Evolutionary conservation across 2,888 invertebrate genomes (phyloP).

Genomic region (Congeria kusceri): DNA sequence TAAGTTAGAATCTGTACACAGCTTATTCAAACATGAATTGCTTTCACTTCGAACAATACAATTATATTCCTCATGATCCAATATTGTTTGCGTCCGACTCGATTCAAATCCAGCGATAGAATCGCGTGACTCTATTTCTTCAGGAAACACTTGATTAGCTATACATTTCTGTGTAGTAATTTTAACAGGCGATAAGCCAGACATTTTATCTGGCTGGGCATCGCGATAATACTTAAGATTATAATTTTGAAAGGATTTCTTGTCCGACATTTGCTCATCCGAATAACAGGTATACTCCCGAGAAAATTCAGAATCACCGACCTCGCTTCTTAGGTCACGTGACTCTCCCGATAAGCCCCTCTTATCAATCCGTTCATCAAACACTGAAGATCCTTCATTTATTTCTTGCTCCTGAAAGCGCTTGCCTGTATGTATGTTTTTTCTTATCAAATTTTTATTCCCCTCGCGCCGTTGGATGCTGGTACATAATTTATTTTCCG

Average conservation of each 20-base stretch:
- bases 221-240: conserved; percentile 46
- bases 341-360: conserved; percentile 1
- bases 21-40: conserved; percentile 30
- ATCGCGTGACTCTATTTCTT: conserved; percentile 47
- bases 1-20: conserved; percentile 26
- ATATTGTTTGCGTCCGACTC: conserved; percentile 20
- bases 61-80: conserved; percentile 34
- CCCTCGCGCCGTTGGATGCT: conserved; percentile 27
- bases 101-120: conserved; percentile 31
- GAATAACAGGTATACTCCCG: conserved; percentile 9
- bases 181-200: conserved; percentile 52
- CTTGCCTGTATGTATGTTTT: conserved; percentile 19
- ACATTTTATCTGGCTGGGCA: conserved; percentile 45
- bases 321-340: conserved; percentile 27
- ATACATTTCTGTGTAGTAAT: conserved; percentile 55
- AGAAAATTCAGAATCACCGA: conserved; percentile 10
- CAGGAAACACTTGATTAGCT: conserved; percentile 53
- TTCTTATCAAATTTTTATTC: conserved; percentile 30
- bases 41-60: conserved; percentile 29
- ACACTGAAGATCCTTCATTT: conserved; percentile 33
- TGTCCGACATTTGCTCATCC: conserved; percentile 23
- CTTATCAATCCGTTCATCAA: conserved; percentile 22
- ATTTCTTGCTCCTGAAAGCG: conserved; percentile 18
- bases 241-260: conserved; percentile 32
- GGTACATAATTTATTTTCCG: conserved; percentile 20